phyloP scores from a whole-genome alignment of 2,888 invertebrate genomes.

The Pseudococcus viburni region DNA sequence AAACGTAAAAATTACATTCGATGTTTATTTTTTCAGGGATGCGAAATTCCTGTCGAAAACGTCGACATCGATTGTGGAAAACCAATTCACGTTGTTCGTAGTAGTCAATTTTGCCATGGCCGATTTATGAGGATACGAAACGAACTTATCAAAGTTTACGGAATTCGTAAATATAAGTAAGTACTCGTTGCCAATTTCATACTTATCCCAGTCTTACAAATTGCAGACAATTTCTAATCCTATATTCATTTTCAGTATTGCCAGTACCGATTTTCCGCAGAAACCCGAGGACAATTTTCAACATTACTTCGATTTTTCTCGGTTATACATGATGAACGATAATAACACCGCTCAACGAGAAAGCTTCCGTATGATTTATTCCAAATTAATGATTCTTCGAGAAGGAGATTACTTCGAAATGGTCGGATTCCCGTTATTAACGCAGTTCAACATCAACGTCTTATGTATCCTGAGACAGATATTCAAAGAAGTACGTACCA shows the following conservation, averaged over 20 bases:
- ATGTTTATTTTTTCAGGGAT: background rate
- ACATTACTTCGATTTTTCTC: constrained; percentile 66
- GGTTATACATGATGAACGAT: background rate
- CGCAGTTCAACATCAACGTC: constrained; percentile 78
- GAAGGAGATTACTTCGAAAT: constrained; percentile 68
- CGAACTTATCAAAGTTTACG: constrained; percentile 67
- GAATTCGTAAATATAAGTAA: constrained; percentile 17
- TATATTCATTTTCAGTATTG: constrained; percentile 27
- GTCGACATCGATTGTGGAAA: constrained; percentile 71
- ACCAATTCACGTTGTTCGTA: constrained; percentile 74
- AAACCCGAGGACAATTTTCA: background rate
- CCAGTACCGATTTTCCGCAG: background rate
- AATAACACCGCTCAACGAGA: constrained; percentile 1
- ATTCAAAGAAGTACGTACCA: constrained; percentile 72
- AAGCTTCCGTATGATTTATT: background rate
- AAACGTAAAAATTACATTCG: background rate
- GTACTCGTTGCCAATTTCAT: background rate
- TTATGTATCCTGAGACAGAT: constrained; percentile 75
- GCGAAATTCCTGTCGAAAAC: background rate
- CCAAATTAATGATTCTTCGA: background rate
- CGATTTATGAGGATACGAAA: constrained; percentile 70
- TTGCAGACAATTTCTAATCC: too few relatives aligned
- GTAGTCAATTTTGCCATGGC: constrained; percentile 75
- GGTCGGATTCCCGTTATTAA: constrained; percentile 75
- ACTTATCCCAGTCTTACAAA: too few relatives aligned